Percentiles rank a stretch among this genome's conserved stretches.
Conservation (phyloP, 2,113 vertebrate genomes). For the Otocyon megalotis region DNA sequence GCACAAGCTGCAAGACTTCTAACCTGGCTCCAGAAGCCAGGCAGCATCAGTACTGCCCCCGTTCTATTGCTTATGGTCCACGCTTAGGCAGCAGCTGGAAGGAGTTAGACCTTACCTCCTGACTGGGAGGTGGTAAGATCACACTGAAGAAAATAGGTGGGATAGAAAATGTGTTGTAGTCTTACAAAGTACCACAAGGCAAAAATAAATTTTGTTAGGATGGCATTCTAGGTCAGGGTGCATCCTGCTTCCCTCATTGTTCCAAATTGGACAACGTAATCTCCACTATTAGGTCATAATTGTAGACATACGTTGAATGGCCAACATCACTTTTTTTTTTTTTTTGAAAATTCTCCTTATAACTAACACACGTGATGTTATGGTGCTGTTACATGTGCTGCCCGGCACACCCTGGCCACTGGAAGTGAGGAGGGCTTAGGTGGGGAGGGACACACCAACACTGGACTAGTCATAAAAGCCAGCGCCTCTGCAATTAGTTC, state of each 20-base stretch:
- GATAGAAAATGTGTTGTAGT: neutral
- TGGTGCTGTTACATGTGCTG: neutral
- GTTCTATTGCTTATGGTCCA: neutral
- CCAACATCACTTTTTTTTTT: neutral
- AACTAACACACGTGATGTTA: neutral
- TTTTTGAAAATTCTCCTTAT: neutral
- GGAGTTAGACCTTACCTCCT: neutral
- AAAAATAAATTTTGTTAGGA: neutral
- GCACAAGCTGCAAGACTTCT: neutral
- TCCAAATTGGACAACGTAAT: neutral
- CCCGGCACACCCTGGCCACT: neutral
- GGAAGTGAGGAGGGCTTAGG: neutral
- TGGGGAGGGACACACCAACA: neutral
- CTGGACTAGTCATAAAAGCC: neutral
- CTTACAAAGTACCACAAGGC: neutral
- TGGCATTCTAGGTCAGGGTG: neutral
- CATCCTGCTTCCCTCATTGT: neutral
- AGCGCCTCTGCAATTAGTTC: neutral
- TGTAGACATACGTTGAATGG: neutral
- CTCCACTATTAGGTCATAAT: neutral
- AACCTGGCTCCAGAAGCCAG: neutral
- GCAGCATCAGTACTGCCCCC: neutral
- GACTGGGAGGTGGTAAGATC: neutral
- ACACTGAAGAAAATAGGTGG: neutral
- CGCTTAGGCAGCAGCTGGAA: neutral